Evolutionary conservation across 1,140 invertebrate species (phyloP).

Genomic region (Helicoverpa zea): DNA sequence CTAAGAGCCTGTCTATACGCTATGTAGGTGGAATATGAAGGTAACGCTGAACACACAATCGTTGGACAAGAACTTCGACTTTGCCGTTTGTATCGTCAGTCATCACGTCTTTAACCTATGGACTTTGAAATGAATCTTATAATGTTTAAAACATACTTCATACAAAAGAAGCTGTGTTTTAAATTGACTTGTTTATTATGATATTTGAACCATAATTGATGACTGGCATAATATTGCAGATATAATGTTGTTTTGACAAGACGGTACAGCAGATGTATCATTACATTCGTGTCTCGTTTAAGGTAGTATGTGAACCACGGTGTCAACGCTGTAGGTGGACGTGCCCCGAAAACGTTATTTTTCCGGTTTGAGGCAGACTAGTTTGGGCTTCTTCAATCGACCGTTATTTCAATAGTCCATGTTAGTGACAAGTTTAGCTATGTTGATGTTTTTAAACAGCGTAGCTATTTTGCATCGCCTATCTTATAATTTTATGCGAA

Average conservation of each 20-base stretch:
- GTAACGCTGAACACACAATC: slow-evolving; percentile 22
- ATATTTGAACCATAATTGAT: background rate
- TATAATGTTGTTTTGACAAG: slow-evolving; percentile 33
- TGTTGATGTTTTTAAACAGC: slow-evolving; percentile 13
- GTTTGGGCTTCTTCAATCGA: slow-evolving; percentile 65
- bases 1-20: background rate
- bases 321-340: slow-evolving; percentile 56
- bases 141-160: background rate
- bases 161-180: slow-evolving; percentile 7
- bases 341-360: slow-evolving; percentile 82
- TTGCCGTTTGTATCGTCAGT: slow-evolving; percentile 6
- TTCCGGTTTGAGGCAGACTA: slow-evolving; percentile 74
- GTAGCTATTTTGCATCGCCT: background rate
- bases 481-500: slow-evolving; percentile 8
- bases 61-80: slow-evolving; percentile 7
- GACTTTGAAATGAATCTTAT: slow-evolving; percentile 13
- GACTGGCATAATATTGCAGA: background rate
- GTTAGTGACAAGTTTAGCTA: slow-evolving; percentile 34
- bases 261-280: background rate
- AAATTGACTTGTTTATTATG: background rate
- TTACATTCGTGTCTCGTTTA: slow-evolving; percentile 70
- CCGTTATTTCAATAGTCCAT: slow-evolving; percentile 68
- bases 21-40: slow-evolving; percentile 20
- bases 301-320: slow-evolving; percentile 62
- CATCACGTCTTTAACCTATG: background rate